phyloP scores from a whole-genome alignment of 2,113 vertebrate species.

The Silurus asotus region DNA sequence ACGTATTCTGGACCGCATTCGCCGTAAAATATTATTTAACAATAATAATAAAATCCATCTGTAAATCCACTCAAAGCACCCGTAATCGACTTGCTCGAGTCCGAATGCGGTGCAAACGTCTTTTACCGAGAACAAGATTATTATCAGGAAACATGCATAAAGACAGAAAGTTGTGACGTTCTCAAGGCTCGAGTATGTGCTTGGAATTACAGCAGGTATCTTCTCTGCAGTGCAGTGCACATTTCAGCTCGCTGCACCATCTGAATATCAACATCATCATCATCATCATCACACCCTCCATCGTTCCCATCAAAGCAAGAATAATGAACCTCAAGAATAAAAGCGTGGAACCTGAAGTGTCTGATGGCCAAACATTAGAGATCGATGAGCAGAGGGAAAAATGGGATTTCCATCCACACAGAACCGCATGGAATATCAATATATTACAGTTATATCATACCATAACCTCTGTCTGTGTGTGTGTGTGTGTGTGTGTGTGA shows the following conservation, averaged over 20 bases:
- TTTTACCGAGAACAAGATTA: too few species aligned
- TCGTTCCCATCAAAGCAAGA: background rate
- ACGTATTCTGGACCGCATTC: background rate
- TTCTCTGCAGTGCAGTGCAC: conserved; percentile 69
- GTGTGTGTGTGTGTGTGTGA: too few species aligned
- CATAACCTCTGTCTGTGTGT: too few species aligned
- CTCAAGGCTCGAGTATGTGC: conserved; percentile 61
- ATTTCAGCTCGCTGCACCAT: conserved; percentile 75
- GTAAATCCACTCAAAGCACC: too few species aligned
- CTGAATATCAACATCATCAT: conserved; percentile 26
- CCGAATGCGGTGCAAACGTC: too few species aligned
- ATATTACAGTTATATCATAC: too few species aligned
- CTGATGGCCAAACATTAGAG: background rate
- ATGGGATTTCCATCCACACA: too few species aligned
- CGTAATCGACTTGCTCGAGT: too few species aligned
- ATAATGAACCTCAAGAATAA: background rate
- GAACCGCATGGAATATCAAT: too few species aligned
- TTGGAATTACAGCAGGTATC: conserved; percentile 70
- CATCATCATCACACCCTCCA: background rate
- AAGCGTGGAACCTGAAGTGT: background rate
- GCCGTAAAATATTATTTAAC: background rate
- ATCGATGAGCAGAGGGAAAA: too few species aligned
- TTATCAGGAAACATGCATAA: too few species aligned
- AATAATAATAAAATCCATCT: too few species aligned
- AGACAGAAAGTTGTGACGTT: conserved; percentile 64